phyloP scores from a whole-genome alignment of 2,888 invertebrate species.

The Hymenopus coronatus region DNA sequence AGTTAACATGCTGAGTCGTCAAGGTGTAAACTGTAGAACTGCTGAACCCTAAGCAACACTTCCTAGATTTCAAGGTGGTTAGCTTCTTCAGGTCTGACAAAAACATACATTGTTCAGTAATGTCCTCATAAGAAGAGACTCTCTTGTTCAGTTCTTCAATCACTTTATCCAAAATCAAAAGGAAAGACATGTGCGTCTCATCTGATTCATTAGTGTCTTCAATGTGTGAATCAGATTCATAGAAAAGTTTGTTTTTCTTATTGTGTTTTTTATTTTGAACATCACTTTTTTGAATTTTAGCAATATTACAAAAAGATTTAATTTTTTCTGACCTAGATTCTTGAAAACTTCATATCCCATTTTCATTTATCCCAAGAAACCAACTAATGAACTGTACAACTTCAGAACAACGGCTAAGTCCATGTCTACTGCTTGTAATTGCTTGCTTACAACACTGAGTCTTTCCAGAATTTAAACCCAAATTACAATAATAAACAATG shows the following conservation, averaged over 20 bases:
- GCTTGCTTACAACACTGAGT: not conserved
- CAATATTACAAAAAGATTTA: not conserved
- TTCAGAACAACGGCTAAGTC: not conserved
- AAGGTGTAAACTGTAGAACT: not conserved
- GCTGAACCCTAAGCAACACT: not conserved
- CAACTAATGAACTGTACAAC: not conserved
- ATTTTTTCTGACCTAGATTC: not conserved
- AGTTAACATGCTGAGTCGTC: not conserved
- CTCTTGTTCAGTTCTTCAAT: not conserved
- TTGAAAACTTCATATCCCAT: not conserved
- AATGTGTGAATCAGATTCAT: not conserved
- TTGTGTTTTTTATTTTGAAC: no score
- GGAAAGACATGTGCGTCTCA: not conserved
- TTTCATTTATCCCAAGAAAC: not conserved
- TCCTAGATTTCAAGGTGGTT: not conserved
- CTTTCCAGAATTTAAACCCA: conserved; percentile 4
- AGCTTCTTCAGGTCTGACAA: not conserved
- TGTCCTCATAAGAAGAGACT: not conserved
- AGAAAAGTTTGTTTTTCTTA: not conserved
- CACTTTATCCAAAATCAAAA: not conserved
- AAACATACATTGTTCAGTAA: not conserved
- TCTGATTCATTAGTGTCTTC: not conserved
- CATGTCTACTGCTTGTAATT: not conserved
- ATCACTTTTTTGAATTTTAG: not conserved
- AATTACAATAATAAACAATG: not conserved